phyloP scores from a whole-genome alignment of 2,888 invertebrate species.

The Troides aeacus region DNA sequence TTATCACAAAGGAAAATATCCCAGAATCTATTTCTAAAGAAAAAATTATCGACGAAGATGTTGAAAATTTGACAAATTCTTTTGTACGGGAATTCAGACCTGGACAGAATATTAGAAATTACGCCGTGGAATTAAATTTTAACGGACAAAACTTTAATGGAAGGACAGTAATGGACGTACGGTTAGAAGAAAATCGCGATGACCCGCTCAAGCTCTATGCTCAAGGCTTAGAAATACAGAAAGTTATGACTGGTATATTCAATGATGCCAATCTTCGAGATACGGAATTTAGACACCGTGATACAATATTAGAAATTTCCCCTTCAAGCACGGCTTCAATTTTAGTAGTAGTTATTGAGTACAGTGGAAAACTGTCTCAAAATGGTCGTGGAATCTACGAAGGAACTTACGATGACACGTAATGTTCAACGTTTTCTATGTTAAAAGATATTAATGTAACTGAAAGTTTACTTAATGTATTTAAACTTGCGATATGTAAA shows the following conservation, averaged over 20 bases:
- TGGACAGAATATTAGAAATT: conserved; percentile 46
- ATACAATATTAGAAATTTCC: conserved; percentile 44
- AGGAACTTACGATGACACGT: conserved; percentile 42
- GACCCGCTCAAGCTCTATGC: conserved; percentile 44
- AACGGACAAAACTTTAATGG: conserved; percentile 48
- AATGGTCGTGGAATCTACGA: conserved; percentile 47
- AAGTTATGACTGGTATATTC: conserved; percentile 48
- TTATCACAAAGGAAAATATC: neutral
- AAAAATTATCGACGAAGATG: conserved; percentile 10
- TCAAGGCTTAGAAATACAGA: conserved; percentile 42
- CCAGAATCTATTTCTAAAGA: neutral
- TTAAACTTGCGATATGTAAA: too few relatives aligned
- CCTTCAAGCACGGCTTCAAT: conserved; percentile 37
- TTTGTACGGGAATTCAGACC: conserved; percentile 44
- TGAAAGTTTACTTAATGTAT: too few relatives aligned
- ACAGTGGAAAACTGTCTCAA: conserved; percentile 42
- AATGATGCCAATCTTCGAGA: conserved; percentile 39
- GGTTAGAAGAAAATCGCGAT: conserved; percentile 37
- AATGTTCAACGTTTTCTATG: conserved; percentile 30
- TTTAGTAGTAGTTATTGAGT: conserved; percentile 52
- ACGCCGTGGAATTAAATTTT: conserved; percentile 47
- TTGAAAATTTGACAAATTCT: conserved; percentile 33
- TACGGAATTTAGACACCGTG: conserved; percentile 36
- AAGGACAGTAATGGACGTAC: conserved; percentile 45
- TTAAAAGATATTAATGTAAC: neutral